Base-by-base conservation (phyloP, 2,797 vertebrate genomes). In the Manis crassicaudata region DNA sequence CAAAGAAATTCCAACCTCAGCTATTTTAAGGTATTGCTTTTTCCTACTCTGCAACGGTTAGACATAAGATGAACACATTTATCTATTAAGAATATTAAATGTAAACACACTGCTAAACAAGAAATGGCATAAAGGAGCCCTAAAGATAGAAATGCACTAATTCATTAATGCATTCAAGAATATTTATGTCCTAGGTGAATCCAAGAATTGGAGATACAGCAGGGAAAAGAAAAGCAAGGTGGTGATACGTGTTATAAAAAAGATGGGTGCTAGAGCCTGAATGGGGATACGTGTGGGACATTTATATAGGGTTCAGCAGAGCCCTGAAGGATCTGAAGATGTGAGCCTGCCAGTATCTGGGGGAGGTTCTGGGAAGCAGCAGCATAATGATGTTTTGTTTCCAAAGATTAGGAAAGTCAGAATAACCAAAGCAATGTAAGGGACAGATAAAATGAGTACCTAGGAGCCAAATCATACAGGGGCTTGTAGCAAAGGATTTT, bases 31-130 rank as follows among this genome's bases (percentile, higher is more conserved):
- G 20, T 20, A 63, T 56, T 92, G 32, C 46, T 80, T 56, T 91
- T 68, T 16, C 14, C 7, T 14, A 83, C 27, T 87, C 50, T 46
- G 13, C 29, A 83, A 85, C 25, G 72, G 14, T 94, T 90, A 92
- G 25, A 94, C 83, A 40, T 82, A 83, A 91, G 37, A 72, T 37
- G 1, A 73, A 32, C 12, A 62, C 46, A 83, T 79, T 73, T 72
- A 50, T 35, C 62, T 35, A 62, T 83, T 90, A 58, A 92, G 23
- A 84, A 62, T n/a, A 84, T 80, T 80, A 92, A 90, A n/a, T 65
- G 20, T 70, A 65, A 85, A 81, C 1, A 83, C 29, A 60, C 37
- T 86, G 32, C 37, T 62, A 88, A 80, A n/a, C 79, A 32, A 90
- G 54, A 56, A 46, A 75, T 70, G 46, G 11, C 43, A 40, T 40